A percentile compares a stretch with the other conserved stretches of the same genome.
Evolutionary conservation across 2,888 invertebrate genomes (phyloP).

Genomic region (Frankliniella intonsa): DNA sequence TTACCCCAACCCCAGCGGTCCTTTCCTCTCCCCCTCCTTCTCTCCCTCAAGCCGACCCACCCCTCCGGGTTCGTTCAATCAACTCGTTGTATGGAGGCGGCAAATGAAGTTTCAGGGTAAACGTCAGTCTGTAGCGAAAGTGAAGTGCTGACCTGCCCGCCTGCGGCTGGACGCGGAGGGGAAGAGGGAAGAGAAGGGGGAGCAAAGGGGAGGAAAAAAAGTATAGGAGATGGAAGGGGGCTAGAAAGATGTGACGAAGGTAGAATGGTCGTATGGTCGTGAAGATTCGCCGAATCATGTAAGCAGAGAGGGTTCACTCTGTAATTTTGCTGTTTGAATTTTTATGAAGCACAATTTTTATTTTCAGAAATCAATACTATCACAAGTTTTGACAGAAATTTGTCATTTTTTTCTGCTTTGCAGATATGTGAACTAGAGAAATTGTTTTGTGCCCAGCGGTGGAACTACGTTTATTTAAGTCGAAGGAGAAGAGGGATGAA

Average conservation of each 20-base stretch:
- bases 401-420: too few species aligned
- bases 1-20: not conserved
- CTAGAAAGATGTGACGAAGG: not conserved
- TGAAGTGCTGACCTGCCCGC: constrained; percentile 19
- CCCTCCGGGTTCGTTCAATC: not conserved
- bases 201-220: too few species aligned
- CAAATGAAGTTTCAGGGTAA: constrained; percentile 26
- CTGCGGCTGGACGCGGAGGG: not conserved
- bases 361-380: too few species aligned
- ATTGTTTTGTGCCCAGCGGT: too few species aligned
- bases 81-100: constrained; percentile 20
- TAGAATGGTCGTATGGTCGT: too few species aligned
- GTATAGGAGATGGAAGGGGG: not conserved
- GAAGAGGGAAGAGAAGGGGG: not conserved
- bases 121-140: constrained; percentile 26
- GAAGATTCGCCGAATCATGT: too few species aligned
- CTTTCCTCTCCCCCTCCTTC: not conserved
- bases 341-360: too few species aligned
- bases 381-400: too few species aligned
- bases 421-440: too few species aligned
- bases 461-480: too few species aligned
- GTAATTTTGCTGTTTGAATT: too few species aligned
- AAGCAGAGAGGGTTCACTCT: too few species aligned
- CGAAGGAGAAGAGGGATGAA: not conserved
- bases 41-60: not conserved